Evolutionary conservation across 2,113 vertebrate species (phyloP).

Genomic region (Oryzias celebensis): DNA sequence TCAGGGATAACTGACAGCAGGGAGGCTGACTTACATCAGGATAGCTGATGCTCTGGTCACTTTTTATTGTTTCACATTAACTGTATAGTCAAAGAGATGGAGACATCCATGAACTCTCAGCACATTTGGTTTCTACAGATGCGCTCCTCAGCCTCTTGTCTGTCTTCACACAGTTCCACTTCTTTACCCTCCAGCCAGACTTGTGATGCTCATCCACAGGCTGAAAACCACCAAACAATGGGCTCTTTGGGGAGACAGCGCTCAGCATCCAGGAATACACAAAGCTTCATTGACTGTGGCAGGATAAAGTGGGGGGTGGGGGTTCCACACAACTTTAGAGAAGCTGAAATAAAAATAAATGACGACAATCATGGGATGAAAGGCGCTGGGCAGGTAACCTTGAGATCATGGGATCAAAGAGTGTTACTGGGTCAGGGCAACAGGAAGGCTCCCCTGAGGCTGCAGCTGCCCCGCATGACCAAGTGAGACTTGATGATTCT

Average conservation of each 20-base stretch:
- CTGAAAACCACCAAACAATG: conserved; percentile 79
- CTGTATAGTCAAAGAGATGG: neutral
- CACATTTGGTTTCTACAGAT: conserved; percentile 23
- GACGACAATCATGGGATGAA: conserved; percentile 1
- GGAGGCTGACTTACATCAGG: conserved; percentile 46
- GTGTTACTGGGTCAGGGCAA: conserved; percentile 28
- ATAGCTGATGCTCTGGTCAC: conserved; percentile 14
- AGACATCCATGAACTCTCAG: conserved; percentile 14
- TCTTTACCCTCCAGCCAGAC: conserved; percentile 46
- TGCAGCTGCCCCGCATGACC: conserved; percentile 15
- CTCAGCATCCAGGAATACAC: conserved; percentile 75
- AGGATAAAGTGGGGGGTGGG: conserved; percentile 25
- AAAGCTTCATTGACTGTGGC: conserved; percentile 79
- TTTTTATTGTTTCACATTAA: conserved; percentile 8
- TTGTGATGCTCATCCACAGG: conserved; percentile 79
- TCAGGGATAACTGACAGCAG: conserved; percentile 37
- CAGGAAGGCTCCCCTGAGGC: conserved; percentile 19
- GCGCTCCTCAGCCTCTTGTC: conserved; percentile 17
- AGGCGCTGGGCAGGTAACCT: conserved; percentile 20
- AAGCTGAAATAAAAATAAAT: conserved; percentile 34
- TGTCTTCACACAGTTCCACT: conserved; percentile 8
- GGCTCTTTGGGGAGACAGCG: conserved; percentile 69
- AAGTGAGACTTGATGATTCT: conserved; percentile 15
- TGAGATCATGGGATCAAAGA: conserved; percentile 44
- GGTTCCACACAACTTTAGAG: conserved; percentile 26